Conservation (phyloP, 2,888 invertebrate genomes). For the Dasysyrphus albostriatus region DNA sequence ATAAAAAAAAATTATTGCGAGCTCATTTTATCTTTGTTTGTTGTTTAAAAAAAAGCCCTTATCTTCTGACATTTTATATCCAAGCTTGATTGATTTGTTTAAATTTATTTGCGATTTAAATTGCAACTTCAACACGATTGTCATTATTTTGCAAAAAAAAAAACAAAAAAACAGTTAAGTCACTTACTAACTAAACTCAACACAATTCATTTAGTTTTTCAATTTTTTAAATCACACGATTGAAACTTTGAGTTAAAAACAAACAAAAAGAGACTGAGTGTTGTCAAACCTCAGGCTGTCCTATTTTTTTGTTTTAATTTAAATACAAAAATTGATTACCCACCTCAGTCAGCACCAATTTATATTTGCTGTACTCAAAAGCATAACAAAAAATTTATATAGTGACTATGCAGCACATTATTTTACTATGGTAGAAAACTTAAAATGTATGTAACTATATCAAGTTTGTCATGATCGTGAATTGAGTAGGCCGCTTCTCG, state of each 20-base stretch:
- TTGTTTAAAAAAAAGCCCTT: background rate
- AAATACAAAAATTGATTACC: constrained; percentile 1
- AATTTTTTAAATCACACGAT: background rate
- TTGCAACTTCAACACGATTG: background rate
- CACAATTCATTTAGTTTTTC: too few species aligned
- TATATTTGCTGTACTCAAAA: constrained; percentile 1
- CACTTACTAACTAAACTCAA: background rate
- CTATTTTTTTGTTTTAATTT: constrained; percentile 4
- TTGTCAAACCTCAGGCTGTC: background rate
- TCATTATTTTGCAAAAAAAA: constrained; percentile 1
- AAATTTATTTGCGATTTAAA: background rate
- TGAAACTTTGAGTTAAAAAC: background rate
- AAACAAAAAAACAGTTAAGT: background rate
- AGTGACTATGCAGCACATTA: constrained; percentile 7
- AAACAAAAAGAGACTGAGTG: background rate
- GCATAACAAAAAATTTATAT: background rate
- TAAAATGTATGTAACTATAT: background rate
- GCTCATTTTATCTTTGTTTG: background rate
- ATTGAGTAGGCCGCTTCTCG: constrained; percentile 55
- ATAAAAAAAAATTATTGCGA: background rate
- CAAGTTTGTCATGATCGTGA: constrained; percentile 49
- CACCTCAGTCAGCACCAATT: constrained; percentile 4
- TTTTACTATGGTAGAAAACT: background rate
- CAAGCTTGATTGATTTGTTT: constrained; percentile 10
- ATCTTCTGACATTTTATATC: constrained; percentile 5